Evolutionary conservation across 2,797 vertebrate genomes (phyloP).

Genomic region (Malurus leucopterus): DNA sequence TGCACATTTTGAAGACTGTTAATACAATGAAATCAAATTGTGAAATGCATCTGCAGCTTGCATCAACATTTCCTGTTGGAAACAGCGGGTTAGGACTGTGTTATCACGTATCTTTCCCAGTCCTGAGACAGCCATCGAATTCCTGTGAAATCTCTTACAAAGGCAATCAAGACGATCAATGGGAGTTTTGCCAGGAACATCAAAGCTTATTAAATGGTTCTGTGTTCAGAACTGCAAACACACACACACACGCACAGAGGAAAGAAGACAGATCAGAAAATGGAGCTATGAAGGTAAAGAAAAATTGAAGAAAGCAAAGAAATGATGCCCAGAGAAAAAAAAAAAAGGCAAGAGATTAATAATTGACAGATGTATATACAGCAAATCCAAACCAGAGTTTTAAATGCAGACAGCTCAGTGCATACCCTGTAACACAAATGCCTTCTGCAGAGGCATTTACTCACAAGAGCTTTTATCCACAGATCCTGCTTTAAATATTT

Average conservation of each 20-base stretch:
- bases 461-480: not conserved
- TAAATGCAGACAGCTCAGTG: not conserved
- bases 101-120: not conserved
- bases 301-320: not conserved
- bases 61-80: not conserved
- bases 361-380: not conserved
- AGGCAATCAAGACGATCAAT: not conserved
- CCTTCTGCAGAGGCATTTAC: not conserved
- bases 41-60: not conserved
- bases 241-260: accelerated
- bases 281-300: not conserved
- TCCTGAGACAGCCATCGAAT: conserved; percentile 12
- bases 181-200: not conserved
- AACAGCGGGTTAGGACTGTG: not conserved
- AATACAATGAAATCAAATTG: not conserved
- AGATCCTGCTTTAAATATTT: not conserved
- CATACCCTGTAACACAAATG: not conserved
- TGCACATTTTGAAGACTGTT: not conserved
- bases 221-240: not conserved
- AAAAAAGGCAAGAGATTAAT: not conserved
- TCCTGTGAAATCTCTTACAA: conserved; percentile 18
- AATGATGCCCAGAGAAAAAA: not conserved
- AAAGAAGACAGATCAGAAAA: not conserved
- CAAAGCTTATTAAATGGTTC: conserved; percentile 1
- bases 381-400: not conserved